Evolutionary conservation across 2,113 vertebrate species (phyloP), one percentile per base, ranked within the genome.

Genomic region (Gobio gobio): DNA sequence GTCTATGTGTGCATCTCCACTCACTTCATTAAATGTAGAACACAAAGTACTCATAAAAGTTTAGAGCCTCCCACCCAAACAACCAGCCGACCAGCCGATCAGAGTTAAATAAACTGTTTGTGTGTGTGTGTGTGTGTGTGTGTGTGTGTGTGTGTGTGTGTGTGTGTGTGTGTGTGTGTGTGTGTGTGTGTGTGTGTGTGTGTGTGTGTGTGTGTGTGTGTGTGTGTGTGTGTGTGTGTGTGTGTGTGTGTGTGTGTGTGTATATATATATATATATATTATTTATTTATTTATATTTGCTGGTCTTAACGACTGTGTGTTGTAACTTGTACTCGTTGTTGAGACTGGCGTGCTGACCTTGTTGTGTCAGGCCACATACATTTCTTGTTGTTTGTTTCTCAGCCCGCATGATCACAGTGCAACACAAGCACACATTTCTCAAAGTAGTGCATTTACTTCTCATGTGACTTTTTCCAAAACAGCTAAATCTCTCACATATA

Each of bases 41-140:
- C 78, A 47, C 78, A 64, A 45, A 20, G 40, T 66, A 36, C 78
- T 54, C 61, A 63, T 68, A 81, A 81, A 81, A 81, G 22, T 49
- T 26, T 80, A 64, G 29, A 78, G 76, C 3, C 20, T 43, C 10
- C 4, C 14, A 14, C n/a, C 16, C 14, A 79, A 29, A 14, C 43
- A 26, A 40, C 40, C 78, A 79, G n/a, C 78, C 47, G n/a, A 64
- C 64, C n/a, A 63, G 40, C n/a, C n/a, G 8, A 79, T 29, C 40
- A 47, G 36, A 24, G 18, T 20, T 24, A 26, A 36, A 66, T 10
- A 49, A 49, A 49, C 3, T 12, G 40, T 43, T 1, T 43, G 7
- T 43, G 2, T 47, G 10, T 47, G 29, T 29, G 29, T 2, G 29
- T 2, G 29, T 2, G 29, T 29, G 29, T 29, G 29, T 29, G 29